These are phyloP conservation scores for Sceloporus undulatus DNA, from an alignment of 2,113 vertebrate species.

Conservation along the genomic window DNA sequence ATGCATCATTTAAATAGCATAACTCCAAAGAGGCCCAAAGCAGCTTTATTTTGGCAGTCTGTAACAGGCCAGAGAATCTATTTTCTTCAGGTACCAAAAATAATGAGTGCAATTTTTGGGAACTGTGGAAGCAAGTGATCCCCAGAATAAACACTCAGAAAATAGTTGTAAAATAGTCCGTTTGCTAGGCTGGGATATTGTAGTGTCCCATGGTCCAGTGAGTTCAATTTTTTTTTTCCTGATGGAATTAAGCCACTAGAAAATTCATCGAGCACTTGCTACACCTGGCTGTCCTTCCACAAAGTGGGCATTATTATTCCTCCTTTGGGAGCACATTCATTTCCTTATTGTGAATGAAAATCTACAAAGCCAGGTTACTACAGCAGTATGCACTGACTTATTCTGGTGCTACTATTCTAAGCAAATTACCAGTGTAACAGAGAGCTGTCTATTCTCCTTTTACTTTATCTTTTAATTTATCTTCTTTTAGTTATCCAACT, in stretches of 20 bases:
- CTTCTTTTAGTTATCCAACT: background rate
- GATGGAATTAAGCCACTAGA: background rate
- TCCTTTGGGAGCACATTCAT: background rate
- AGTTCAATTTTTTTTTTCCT: background rate
- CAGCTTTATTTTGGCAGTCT: too few relatives aligned
- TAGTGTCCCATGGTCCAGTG: background rate
- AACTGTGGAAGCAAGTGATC: background rate
- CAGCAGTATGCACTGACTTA: background rate
- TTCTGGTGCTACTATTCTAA: background rate
- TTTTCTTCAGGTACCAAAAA: conserved; percentile 33
- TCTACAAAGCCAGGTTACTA: background rate
- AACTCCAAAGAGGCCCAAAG: too few relatives aligned
- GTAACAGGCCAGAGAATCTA: conserved; percentile 14
- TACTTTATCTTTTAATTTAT: background rate
- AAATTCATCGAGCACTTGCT: background rate
- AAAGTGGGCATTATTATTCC: background rate
- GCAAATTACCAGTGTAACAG: background rate
- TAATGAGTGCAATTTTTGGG: conserved; percentile 41
- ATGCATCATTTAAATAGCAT: too few relatives aligned
- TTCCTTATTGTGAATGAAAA: background rate
- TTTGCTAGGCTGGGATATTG: background rate
- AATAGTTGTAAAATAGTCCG: background rate
- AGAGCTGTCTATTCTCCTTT: background rate
- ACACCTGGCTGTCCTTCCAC: background rate
- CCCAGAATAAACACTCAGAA: background rate